phyloP scores from a whole-genome alignment of 2,888 invertebrate genomes.

The Creontiades dilutus region DNA sequence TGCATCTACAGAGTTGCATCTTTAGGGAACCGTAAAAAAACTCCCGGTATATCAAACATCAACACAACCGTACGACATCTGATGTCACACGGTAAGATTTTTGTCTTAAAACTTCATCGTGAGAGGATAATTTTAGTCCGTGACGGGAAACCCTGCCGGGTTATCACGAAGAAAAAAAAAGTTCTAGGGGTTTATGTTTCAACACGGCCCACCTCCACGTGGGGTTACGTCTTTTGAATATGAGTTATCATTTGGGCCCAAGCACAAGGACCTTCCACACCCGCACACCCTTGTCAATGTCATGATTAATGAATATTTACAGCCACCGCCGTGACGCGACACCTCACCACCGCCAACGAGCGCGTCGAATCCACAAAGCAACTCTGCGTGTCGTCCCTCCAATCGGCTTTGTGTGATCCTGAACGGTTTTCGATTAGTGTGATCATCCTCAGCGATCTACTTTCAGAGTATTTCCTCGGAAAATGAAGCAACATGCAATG shows the following conservation, averaged over 20 bases:
- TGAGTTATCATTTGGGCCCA: background rate
- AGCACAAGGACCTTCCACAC: background rate
- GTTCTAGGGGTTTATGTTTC: background rate
- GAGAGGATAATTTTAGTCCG: slow-evolving; percentile 19
- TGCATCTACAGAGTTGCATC: no score
- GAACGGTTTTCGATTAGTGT: background rate
- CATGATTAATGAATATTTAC: slow-evolving; percentile 39
- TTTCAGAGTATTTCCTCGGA: no score
- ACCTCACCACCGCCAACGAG: background rate
- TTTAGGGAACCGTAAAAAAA: background rate
- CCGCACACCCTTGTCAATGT: slow-evolving; percentile 7
- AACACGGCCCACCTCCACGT: slow-evolving; percentile 15
- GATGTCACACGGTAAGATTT: background rate
- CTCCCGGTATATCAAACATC: background rate
- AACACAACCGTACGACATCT: background rate
- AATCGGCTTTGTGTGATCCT: background rate
- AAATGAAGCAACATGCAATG: no score
- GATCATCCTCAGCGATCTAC: no score
- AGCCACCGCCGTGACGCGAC: background rate
- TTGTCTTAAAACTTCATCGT: background rate
- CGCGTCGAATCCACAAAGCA: background rate
- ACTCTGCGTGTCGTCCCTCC: background rate
- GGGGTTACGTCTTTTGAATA: slow-evolving; percentile 15
- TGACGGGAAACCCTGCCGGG: slow-evolving; percentile 8
- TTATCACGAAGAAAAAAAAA: slow-evolving; percentile 21